Base-by-base conservation (phyloP, 1,140 invertebrate species). In the Berghia stephanieae region DNA sequence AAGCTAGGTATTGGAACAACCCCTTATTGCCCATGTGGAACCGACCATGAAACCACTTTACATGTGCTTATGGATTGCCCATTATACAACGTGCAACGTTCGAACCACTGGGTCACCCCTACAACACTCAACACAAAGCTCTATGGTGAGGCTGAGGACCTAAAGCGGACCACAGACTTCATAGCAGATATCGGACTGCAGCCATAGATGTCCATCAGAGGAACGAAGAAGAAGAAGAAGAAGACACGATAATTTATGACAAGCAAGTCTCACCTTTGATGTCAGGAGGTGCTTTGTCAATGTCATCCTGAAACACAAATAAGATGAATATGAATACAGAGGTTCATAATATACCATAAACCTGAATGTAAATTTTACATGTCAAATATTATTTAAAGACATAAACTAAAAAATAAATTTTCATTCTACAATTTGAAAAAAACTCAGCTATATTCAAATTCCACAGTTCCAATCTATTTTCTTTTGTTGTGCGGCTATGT, bases 291-390 rank as follows among this genome's bases (percentile, higher is more conserved):
- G 71, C 71, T 60, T 57, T 4, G 18, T 2, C 40, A 42, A 74
- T 60, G 24, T 74, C 71, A 6, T 57, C 42, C 71, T 74, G 71
- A 57, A 74, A 57, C 42, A 63, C 16, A 27, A 16, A 16, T 21
- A 10, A 63, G 8, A 16, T 31, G n/a, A n/a, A n/a, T n/a, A n/a
- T n/a, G n/a, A n/a, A n/a, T n/a, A n/a, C n/a, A n/a, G n/a, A n/a
- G n/a, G n/a, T n/a, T n/a, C n/a, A n/a, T n/a, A n/a, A n/a, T n/a
- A n/a, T n/a, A n/a, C n/a, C n/a, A n/a, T n/a, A n/a, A n/a, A n/a
- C n/a, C n/a, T n/a, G n/a, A n/a, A 16, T 63, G 8, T 63, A 16
- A 10, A 16, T 63, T 21, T 10, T 63, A 16, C 13, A 21, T 16
- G 27, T 16, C 27, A 10, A 63, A 63, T 16, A 21, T 31, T 63